These are phyloP conservation scores for Cheilosia soror DNA, from an alignment of 2,888 invertebrate genomes.

Conservation along the genomic window DNA sequence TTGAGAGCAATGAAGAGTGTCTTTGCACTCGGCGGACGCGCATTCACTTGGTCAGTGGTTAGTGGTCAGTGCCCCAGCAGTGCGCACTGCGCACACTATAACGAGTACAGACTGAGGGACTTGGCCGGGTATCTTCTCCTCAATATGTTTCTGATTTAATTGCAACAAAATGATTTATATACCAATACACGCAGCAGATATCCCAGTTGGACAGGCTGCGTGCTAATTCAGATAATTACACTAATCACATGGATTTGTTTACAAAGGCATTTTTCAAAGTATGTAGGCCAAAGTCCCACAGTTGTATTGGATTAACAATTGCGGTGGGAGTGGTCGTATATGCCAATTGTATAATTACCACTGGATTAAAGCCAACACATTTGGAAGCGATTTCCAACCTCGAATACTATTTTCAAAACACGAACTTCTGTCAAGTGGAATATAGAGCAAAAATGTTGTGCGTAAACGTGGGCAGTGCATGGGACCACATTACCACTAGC, in stretches of 20 bases:
- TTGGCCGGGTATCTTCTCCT: slow-evolving; percentile 22
- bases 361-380: slow-evolving; percentile 23
- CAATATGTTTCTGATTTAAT: slow-evolving; percentile 28
- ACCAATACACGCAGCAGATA: neutral
- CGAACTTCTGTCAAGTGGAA: neutral
- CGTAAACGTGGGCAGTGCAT: slow-evolving; percentile 27
- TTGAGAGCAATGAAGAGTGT: slow-evolving; percentile 72
- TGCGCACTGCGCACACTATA: neutral
- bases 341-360: slow-evolving; percentile 34
- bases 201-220: slow-evolving; percentile 4
- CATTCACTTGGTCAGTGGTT: slow-evolving; percentile 15
- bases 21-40: slow-evolving; percentile 65
- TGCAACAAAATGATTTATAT: slow-evolving; percentile 60
- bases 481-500: slow-evolving; percentile 27
- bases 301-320: slow-evolving; percentile 3
- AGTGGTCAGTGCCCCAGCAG: neutral
- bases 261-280: slow-evolving; percentile 1
- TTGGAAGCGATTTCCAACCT: slow-evolving; percentile 4
- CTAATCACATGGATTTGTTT: slow-evolving; percentile 14
- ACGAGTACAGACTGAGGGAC: slow-evolving; percentile 1
- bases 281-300: slow-evolving; percentile 47
- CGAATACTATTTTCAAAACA: neutral
- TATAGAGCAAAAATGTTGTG: slow-evolving; percentile 18
- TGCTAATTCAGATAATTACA: slow-evolving; percentile 29
- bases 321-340: slow-evolving; percentile 14